Percentiles rank a stretch among this genome's conserved stretches.
Evolutionary conservation across 2,113 vertebrate species (phyloP).

Genomic region (Ellobius talpinus): DNA sequence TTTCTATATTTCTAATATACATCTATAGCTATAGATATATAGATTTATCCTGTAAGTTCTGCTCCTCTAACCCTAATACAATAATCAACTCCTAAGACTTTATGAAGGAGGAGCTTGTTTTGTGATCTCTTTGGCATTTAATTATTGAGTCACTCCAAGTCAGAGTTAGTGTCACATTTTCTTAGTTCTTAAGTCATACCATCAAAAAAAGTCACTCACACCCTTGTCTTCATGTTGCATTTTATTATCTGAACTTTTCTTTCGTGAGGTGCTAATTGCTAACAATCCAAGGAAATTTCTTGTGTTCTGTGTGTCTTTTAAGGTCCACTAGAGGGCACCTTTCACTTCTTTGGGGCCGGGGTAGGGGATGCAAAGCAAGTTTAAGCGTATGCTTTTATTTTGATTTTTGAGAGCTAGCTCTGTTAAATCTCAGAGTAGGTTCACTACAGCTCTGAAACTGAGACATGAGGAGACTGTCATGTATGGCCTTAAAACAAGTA

Average conservation of each 20-base stretch:
- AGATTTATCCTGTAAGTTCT: not conserved
- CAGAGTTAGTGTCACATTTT: slow-evolving; percentile 26
- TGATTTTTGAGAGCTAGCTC: not conserved
- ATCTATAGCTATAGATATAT: too few species aligned
- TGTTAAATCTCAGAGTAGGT: not conserved
- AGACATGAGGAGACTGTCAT: not conserved
- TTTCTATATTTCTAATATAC: not conserved
- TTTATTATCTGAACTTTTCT: slow-evolving; percentile 39
- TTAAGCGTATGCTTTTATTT: slow-evolving; percentile 37
- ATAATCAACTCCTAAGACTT: not conserved
- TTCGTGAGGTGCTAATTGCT: not conserved
- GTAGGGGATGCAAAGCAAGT: not conserved
- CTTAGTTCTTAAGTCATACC: not conserved
- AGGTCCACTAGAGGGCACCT: slow-evolving; percentile 76
- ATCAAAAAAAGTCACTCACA: not conserved
- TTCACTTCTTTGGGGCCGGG: not conserved
- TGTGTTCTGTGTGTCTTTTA: not conserved
- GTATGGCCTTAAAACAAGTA: not conserved
- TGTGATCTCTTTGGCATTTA: slow-evolving; percentile 25
- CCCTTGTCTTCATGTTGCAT: not conserved
- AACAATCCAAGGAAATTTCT: not conserved
- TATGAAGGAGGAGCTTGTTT: not conserved
- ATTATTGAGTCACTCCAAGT: not conserved
- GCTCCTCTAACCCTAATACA: not conserved
- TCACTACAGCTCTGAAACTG: not conserved